Conservation (phyloP, 2,888 invertebrate species). For the Phymatocera aterrima region DNA sequence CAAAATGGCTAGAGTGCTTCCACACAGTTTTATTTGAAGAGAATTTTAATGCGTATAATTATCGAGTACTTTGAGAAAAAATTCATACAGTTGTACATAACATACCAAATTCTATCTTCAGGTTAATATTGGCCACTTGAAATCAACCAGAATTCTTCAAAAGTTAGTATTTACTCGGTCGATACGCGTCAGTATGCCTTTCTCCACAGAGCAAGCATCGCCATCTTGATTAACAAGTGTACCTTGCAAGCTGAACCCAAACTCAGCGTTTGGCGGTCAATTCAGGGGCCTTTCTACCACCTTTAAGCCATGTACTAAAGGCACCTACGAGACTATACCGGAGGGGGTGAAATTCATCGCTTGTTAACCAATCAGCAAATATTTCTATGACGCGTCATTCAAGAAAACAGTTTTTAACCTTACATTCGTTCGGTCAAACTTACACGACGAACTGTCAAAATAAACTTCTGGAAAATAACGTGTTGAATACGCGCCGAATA, state of each 20-base stretch:
- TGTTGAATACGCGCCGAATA: background rate
- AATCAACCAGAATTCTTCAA: conserved; percentile 45
- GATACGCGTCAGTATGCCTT: conserved; percentile 63
- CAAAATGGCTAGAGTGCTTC: conserved; percentile 70
- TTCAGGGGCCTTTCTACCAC: conserved; percentile 17
- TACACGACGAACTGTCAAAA: conserved; percentile 20
- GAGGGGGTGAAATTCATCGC: background rate
- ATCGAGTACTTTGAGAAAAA: background rate
- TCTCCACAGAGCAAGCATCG: conserved; percentile 60
- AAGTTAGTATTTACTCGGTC: conserved; percentile 66
- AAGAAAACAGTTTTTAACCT: conserved; percentile 31
- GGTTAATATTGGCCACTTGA: background rate
- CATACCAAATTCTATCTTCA: conserved; percentile 10
- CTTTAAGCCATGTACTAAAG: background rate
- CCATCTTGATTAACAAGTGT: conserved; percentile 54
- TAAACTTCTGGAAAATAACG: background rate
- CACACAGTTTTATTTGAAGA: conserved; percentile 35
- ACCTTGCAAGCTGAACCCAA: conserved; percentile 3
- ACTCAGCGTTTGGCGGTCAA: conserved; percentile 26
- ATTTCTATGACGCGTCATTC: background rate
- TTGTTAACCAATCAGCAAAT: conserved; percentile 34
- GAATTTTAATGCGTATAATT: background rate
- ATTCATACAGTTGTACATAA: background rate
- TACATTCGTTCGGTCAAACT: background rate
- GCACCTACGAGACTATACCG: background rate